phyloP scores from a whole-genome alignment of 2,797 vertebrate genomes.

The Pseudopleuronectes americanus region DNA sequence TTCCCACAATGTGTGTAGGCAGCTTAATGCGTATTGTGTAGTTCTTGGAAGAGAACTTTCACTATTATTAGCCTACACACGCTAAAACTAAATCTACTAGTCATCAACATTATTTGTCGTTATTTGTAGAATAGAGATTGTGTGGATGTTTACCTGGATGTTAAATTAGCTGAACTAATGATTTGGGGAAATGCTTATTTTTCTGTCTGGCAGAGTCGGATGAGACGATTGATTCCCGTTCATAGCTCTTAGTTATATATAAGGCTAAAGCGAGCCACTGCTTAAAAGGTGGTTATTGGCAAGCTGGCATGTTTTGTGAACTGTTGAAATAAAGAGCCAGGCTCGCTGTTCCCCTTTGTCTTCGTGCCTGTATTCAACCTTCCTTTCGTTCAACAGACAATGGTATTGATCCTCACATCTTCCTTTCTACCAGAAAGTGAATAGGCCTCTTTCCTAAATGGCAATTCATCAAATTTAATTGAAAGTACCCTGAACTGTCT shows the following conservation, averaged over 20 bases:
- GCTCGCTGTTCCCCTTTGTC: not conserved
- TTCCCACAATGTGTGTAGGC: conserved; percentile 48
- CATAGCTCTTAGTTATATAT: no score
- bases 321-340: not conserved
- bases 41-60: conserved; percentile 34
- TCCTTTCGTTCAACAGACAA: no score
- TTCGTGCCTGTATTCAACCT: not conserved
- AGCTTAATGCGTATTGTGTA: conserved; percentile 31
- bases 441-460: not conserved
- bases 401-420: not conserved
- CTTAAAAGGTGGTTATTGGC: not conserved
- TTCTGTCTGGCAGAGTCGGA: not conserved
- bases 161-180: conserved; percentile 8
- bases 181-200: not conserved
- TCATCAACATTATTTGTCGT: not conserved
- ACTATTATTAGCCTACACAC: conserved; percentile 38
- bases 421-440: not conserved
- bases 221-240: not conserved
- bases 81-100: conserved; percentile 19
- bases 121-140: not conserved
- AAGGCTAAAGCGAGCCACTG: not conserved
- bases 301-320: not conserved
- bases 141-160: not conserved
- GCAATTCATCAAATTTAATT: not conserved
- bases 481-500: no score